Evolutionary conservation across 1,140 invertebrate genomes (phyloP).

Genomic region (Ceratina japonica): DNA sequence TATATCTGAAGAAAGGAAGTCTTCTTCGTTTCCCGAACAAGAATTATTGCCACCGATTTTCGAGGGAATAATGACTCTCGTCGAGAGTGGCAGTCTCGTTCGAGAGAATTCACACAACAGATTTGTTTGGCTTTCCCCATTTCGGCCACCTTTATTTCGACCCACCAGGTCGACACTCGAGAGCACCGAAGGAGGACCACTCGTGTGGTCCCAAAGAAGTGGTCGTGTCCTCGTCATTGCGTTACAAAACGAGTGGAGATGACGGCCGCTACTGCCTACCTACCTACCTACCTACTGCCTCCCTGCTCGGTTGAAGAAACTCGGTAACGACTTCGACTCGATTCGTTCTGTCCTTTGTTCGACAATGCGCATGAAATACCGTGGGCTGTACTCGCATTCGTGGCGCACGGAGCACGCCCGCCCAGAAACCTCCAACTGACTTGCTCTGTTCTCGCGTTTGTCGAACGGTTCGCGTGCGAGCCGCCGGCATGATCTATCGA

Average conservation of each 20-base stretch:
- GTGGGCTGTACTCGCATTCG: neutral
- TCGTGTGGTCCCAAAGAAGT: conserved; percentile 28
- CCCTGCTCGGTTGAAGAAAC: neutral
- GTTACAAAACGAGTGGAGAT: conserved; percentile 11
- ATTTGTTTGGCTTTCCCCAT: conserved; percentile 55
- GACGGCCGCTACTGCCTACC: neutral
- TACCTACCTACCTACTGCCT: too few species aligned
- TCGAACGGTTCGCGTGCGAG: too few species aligned
- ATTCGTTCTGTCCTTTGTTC: conserved; percentile 16
- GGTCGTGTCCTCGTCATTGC: conserved; percentile 16
- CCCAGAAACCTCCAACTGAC: too few species aligned
- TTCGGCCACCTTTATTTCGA: conserved; percentile 59
- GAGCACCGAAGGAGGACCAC: conserved; percentile 20
- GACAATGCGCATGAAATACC: conserved; percentile 17
- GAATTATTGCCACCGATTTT: neutral
- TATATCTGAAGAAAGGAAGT: conserved; percentile 17
- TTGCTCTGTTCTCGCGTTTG: too few species aligned
- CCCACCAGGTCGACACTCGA: conserved; percentile 53
- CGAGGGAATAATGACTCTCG: neutral
- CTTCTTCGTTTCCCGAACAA: conserved; percentile 5
- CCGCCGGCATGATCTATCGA: too few species aligned
- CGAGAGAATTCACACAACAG: conserved; percentile 31
- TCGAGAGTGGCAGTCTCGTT: conserved; percentile 3
- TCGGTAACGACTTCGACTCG: conserved; percentile 1
- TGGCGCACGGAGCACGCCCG: neutral